Evolutionary conservation across 2,797 vertebrate genomes (phyloP), one percentile per base, ranked within the genome.

Genomic region (Botia almorhae): DNA sequence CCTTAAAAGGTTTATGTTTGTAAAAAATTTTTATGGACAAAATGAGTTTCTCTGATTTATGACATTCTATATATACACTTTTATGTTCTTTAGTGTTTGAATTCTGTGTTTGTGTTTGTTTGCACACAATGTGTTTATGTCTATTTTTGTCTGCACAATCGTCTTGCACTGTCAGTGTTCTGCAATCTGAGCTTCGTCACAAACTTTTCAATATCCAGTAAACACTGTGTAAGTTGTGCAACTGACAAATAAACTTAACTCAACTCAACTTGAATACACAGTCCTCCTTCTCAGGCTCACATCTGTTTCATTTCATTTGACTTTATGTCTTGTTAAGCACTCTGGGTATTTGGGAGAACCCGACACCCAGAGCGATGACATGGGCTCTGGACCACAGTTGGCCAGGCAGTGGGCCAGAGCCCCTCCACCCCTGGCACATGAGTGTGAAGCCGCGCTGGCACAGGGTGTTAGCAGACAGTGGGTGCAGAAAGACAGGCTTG

Each of bases 291-390:
- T 81, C 69, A 71, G 60, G 19, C 53, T 80, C 74, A 67, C 87
- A 86, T 82, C 80, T 87, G 85, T 83, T 89, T 82, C 60, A 82
- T 84, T 85, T 85, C 76, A 89, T 87, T 85, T 85, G 53, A 73
- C 76, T 84, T 84, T 72, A 84, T 83, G 83, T 84, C 73, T 75
- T 72, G 84, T 77, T 85, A 86, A 85, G 83, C 82, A 70, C 67
- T 74, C 69, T 61, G 39, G 72, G 73, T 80, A 86, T 88, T 81
- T 69, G 74, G 69, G 76, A 83, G 78, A 72, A 76, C 67, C 58
- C 65, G 79, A 76, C 74, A 82, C 67, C 29, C 13, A 74, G 16
- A 46, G 80, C 67, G 81, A 82, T 85, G 82, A 83, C 80, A 75
- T 51, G 19, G 36, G 73, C 46, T 63, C 67, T 55, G 78, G 46